These are phyloP conservation scores for Pseudomyrmex gracilis DNA, from an alignment of 1,140 invertebrate genomes.

Conservation along the genomic window DNA sequence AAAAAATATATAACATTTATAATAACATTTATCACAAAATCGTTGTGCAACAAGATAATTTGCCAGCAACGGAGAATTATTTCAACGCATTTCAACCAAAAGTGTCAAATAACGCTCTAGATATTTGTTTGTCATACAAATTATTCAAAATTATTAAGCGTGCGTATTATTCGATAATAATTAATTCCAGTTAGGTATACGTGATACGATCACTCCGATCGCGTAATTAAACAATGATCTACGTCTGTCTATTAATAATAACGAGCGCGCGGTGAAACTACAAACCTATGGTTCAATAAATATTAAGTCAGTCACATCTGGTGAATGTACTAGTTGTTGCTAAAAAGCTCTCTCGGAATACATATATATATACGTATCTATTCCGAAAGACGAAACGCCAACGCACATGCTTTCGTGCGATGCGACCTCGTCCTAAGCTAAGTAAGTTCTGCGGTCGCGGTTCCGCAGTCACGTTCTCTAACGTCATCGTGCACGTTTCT, in stretches of 20 bases:
- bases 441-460: slow-evolving; percentile 35
- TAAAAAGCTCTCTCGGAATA: background rate
- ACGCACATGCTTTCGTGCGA: slow-evolving; percentile 4
- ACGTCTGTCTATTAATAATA: slow-evolving; percentile 50
- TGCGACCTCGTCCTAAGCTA: slow-evolving; percentile 15
- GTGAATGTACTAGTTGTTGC: background rate
- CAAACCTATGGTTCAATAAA: background rate
- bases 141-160: slow-evolving; percentile 61
- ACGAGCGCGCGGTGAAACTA: background rate
- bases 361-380: background rate
- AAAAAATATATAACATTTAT: no score
- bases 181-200: slow-evolving; percentile 35
- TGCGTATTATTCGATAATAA: slow-evolving; percentile 50
- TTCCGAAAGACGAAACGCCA: slow-evolving; percentile 36
- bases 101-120: slow-evolving; percentile 50
- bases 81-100: slow-evolving; percentile 37
- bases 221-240: slow-evolving; percentile 55
- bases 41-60: background rate
- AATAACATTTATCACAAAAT: slow-evolving; percentile 10
- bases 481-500: slow-evolving; percentile 48
- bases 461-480: slow-evolving; percentile 60
- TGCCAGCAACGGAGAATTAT: slow-evolving; percentile 31
- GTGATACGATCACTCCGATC: slow-evolving; percentile 56
- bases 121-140: slow-evolving; percentile 49
- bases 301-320: slow-evolving; percentile 25